Base-by-base conservation (phyloP, 2,113 vertebrate genomes). In the Mesoclemmys tuberculata region DNA sequence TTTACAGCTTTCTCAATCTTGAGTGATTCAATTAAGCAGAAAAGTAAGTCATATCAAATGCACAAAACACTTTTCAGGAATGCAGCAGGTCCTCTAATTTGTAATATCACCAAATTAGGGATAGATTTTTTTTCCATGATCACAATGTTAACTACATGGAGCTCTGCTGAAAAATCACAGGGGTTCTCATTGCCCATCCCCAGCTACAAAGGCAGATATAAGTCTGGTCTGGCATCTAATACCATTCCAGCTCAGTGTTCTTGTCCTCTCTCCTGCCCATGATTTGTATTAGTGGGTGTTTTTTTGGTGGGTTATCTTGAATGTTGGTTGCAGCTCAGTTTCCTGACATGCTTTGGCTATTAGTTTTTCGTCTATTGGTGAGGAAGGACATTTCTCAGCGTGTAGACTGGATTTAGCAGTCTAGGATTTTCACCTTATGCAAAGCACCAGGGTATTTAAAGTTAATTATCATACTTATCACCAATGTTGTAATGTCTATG, bases 41-140 rank as follows among this genome's bases (percentile, higher is more conserved):
- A 94, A 93, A 93, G n/a, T 89, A 84, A 94, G 93, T 96, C 92
- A 74, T 94, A 93, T 93, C 90, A 94, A 49, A 93, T 91, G 77
- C 93, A 84, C 93, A 92, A 95, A 95, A 90, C 55, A 55, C 84
- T 96, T 90, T 83, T 93, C 88, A 92, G 82, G 55, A 96, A 71
- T 87, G 78, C 94, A 97, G 85, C 95, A 96, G 94, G 88, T 71
- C 19, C 64, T 68, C 12, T 68, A n/a, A n/a, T 68, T 68, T 38
- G 8, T 68, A n/a, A 68, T 68, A 13, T 31, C 58, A 35, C 58
- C 35, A 68, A n/a, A 68, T n/a, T n/a, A n/a, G 61, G 61, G 35
- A n/a, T 68, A n/a, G 54, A 54, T 54, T 54, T 54, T 64, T 68
- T 68, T 19, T 68, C 41, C n/a, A 38, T 4, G n/a, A 19, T n/a